Base-by-base conservation (phyloP, 2,888 invertebrate genomes). In the Pristionchus maxplancki region DNA sequence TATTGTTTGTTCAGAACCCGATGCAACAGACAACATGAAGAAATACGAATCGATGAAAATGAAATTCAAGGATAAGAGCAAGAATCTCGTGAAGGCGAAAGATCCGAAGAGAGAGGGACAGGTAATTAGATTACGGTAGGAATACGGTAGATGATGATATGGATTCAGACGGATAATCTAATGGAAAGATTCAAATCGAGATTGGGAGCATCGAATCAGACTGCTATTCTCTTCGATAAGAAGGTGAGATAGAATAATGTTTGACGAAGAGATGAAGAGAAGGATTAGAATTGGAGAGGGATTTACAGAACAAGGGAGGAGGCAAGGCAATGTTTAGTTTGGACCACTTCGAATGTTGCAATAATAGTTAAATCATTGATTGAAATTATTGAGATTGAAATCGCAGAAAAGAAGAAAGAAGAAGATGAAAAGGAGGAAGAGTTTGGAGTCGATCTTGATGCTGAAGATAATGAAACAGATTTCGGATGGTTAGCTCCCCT, bases 141-240 rank as follows among this genome's bases (percentile, higher is more conserved):
- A n/a, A 78, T 78, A 78, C 40, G 78, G 44, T 78, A 48, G 40
- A 78, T 44, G 13, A 48, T n/a, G 44, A 34, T 34, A 81, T 81
- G 20, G 9, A 50, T 93, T 15, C 89, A 97, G 94, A 98, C 98
- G 0, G 95, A 98, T 88, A 95, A 96, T 87, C 95, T 98, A 64
- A 95, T 98, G 87, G 96, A 96, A 0, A 97, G 97, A 94, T 98
- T 99, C 95, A 97, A 97, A 95, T 96, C 96, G 3, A 92, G 90
- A 84, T 87, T 92, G 48, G 84, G 89, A 28, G 89, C 89, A 40
- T 89, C 92, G 53, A 89, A 91, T 89, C 90, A 91, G 91, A 95
- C 96, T 40, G 95, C 95, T 4, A 96, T 96, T 78, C 95, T 95
- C 71, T 95, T 95, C 71, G 95, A 95, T 81, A 91, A 91, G 87